Base-by-base conservation (phyloP, 1,140 invertebrate species). In the Berghia stephanieae region DNA sequence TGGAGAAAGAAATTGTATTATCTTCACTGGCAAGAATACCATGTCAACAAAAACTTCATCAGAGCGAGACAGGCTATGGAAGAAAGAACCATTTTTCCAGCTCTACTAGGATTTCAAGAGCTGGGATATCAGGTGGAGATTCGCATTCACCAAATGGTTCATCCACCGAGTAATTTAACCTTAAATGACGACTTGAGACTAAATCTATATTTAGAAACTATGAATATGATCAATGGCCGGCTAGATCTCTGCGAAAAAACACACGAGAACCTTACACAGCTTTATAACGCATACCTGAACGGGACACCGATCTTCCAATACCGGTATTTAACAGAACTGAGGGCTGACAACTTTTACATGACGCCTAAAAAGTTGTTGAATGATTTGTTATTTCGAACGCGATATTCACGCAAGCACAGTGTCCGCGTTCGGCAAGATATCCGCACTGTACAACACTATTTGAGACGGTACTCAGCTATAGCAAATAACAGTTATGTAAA, bases 41-140 rank as follows among this genome's bases (percentile, higher is more conserved):
- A 77, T 27, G 46, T 82, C 0, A 63, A 74, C 42, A 83, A 83
- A 38, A 83, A 84, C 67, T 85, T 85, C 70, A 76, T 83, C 44
- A 46, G 84, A 38, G 78, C 42, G 2, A 42, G 82, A 3, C 78
- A 83, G 49, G 84, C 81, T 1, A 85, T 85, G 84, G 83, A 84
- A n/a, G 84, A 85, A 74, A 55, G 82, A 57, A 85, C 84, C 21
- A 78, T 83, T n/a, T 71, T 68, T 10, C 72, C 78, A 57, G 24
- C 84, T 2, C 72, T 77, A 31, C 71, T 77, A 21, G 81, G 80
- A 18, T 85, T 83, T 46, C 76, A 81, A 21, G 79, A 80, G 42
- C 81, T 79, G 71, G 70, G 78, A 16, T 81, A 72, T 44, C 34
- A 44, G 10, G 52, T 77, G 5, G 79, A 84, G 49, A 70, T 69